A percentile compares a stretch with the other conserved stretches of the same genome.
Conservation (phyloP, 1,140 invertebrate genomes). For the Pachypsylla venusta region DNA sequence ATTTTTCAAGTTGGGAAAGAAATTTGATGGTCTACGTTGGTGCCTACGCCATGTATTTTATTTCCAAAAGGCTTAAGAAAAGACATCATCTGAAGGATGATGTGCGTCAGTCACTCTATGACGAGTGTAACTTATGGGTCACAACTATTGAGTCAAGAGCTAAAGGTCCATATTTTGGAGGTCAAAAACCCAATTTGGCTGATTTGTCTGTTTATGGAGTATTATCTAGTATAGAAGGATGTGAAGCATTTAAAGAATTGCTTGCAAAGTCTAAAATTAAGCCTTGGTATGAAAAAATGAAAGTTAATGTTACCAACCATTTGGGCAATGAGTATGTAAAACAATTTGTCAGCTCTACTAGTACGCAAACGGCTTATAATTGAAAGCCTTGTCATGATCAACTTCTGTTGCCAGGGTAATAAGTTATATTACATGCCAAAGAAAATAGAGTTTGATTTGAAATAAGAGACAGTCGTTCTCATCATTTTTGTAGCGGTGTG, state of each 20-base stretch:
- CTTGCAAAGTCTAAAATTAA: slow-evolving; percentile 52
- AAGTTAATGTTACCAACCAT: slow-evolving; percentile 35
- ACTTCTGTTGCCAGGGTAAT: no score
- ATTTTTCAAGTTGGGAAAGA: slow-evolving; percentile 74
- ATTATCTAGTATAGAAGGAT: slow-evolving; percentile 89
- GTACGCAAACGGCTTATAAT: slow-evolving; percentile 18
- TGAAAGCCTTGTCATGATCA: no score
- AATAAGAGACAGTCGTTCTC: no score
- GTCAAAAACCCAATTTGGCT: slow-evolving; percentile 72
- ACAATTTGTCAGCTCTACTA: slow-evolving; percentile 15
- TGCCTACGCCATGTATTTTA: slow-evolving; percentile 82
- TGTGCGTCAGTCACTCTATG: slow-evolving; percentile 77
- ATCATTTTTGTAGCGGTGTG: no score
- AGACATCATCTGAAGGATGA: slow-evolving; percentile 75
- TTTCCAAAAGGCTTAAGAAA: slow-evolving; percentile 77
- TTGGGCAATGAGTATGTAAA: slow-evolving; percentile 26
- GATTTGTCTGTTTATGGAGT: slow-evolving; percentile 90
- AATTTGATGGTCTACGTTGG: slow-evolving; percentile 84
- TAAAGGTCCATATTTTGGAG: slow-evolving; percentile 59
- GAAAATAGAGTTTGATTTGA: no score
- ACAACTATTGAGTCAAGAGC: slow-evolving; percentile 50
- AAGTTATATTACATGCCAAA: no score
- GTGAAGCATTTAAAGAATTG: slow-evolving; percentile 75
- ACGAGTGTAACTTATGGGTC: slow-evolving; percentile 71
- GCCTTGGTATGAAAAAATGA: slow-evolving; percentile 38